A percentile compares a stretch with the other conserved stretches of the same genome.
phyloP scores from a whole-genome alignment of 2,888 invertebrate species.

The Drosophila putrida region DNA sequence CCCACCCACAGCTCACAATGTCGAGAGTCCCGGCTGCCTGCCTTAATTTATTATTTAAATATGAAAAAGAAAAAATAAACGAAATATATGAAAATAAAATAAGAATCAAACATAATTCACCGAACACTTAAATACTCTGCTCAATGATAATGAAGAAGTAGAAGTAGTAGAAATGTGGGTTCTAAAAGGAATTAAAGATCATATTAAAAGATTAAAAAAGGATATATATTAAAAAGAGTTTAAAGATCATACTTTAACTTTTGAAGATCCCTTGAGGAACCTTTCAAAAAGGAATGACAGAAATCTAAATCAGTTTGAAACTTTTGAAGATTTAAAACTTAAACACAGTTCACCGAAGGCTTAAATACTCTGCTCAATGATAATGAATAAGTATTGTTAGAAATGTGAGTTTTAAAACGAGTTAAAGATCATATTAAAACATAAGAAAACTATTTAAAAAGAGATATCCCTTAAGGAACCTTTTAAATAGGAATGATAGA shows the following conservation, averaged over 20 bases:
- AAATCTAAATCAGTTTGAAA: too few species aligned
- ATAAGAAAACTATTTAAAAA: too few species aligned
- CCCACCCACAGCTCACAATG: slow-evolving; percentile 35
- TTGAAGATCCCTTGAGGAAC: neutral
- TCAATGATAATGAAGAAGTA: neutral
- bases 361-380: slow-evolving; percentile 8
- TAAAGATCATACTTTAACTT: neutral
- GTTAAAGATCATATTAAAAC: too few species aligned
- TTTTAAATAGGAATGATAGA: too few species aligned
- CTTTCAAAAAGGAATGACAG: neutral
- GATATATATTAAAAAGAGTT: too few species aligned
- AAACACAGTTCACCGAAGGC: too few species aligned
- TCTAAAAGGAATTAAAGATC: too few species aligned
- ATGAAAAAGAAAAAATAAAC: slow-evolving; percentile 69
- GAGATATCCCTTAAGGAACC: neutral
- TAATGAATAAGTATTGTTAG: neutral
- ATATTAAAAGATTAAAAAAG: too few species aligned
- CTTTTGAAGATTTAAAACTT: too few species aligned
- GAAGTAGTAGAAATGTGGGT: too few species aligned
- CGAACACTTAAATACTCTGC: slow-evolving; percentile 22
- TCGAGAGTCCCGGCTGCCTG: slow-evolving; percentile 59
- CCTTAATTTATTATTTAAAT: slow-evolving; percentile 82
- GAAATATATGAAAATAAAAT: slow-evolving; percentile 67
- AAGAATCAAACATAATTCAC: slow-evolving; percentile 14
- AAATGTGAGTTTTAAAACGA: too few species aligned